Base-by-base conservation (phyloP, 2,888 invertebrate genomes). In the Willowsia nigromaculata region DNA sequence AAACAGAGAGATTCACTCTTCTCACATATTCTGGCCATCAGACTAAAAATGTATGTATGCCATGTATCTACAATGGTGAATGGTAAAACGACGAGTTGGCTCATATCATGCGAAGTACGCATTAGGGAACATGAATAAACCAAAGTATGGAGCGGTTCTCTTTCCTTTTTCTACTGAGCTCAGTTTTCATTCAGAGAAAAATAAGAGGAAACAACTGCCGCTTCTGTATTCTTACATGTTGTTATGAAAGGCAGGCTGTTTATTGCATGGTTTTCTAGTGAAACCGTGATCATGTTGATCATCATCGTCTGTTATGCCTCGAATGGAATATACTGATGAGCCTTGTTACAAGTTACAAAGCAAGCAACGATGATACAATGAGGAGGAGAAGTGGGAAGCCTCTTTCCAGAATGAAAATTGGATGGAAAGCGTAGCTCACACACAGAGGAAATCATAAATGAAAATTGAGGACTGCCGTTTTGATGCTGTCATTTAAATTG, bases 81-180 rank as follows among this genome's bases (percentile, higher is more conserved):
- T n/a, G n/a, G n/a, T n/a, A n/a, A n/a, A n/a, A n/a, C n/a, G n/a
- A n/a, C n/a, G n/a, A n/a, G n/a, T n/a, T n/a, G n/a, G n/a, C n/a
- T n/a, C n/a, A 27, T 76, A 62, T 56, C 85, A 85, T 85, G 85
- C 74, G 59, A 76, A 85, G 76, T 76, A 85, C 59, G 59, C 85
- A 85, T 85, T 85, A 76, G 76, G 85, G 85, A 85, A 22, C 74
- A 56, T 6, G 53, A 25, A 68, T 84, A 74, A 22, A 68, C 27
- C 30, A 56, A 84, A 83, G 43, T 65, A 15, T 33, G 43, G 43
- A 40, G 43, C 40, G 22, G 7, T 37, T 68, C 11, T 15, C 11
- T 62, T 30, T 62, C 22, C 25, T 22, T 4, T 30, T 62, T 27
- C 50, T 13, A n/a, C 11, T 47, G 27, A 33, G 50, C 18, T 83